Evolutionary conservation across 2,888 invertebrate species (phyloP), one percentile per base, ranked within the genome.

Genomic region (Drosophila barbarae): DNA sequence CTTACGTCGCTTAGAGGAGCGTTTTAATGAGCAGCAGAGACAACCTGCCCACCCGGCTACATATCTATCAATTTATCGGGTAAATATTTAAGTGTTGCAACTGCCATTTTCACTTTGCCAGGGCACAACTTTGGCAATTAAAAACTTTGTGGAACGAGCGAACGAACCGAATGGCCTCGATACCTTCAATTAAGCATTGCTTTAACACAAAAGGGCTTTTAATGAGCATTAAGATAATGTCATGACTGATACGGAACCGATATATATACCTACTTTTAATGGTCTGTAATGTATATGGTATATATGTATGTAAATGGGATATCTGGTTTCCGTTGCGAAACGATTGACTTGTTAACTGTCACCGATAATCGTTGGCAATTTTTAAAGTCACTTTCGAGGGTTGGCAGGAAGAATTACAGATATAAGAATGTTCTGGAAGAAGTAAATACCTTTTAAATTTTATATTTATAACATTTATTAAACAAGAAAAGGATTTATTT

Each of bases 301-400:
- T 18, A 18, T 18, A 21, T 21, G 21, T 23, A 8, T 35, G 28
- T 30, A 12, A 9, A 26, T 28, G 7, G 7, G 9, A 18, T 47
- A 34, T 44, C 21, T 41, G 9, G 28, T 50, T 42, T 51, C 39
- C 47, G 30, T 15, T 42, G 35, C 54, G 56, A 59, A 56, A 44
- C 55, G 70, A 71, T 83, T 77, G 81, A 72, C 76, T 71, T 77
- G 84, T 77, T 75, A 81, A 78, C 72, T 71, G 69, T 56, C 71
- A 61, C 56, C 68, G 69, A 68, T 77, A 71, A 81, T 68, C 67
- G 65, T 36, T 36, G 63, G 38, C 58, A 79, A 49, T 70, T 70
- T 67, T 63, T 42, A 15, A 67, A 39, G 13, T 4, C 18, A 4
- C 18, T 34, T 9, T 21, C 12, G 3, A 18, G 12, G 23, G 18